Conservation (phyloP, 2,113 vertebrate species). For the Furnarius figulus region DNA sequence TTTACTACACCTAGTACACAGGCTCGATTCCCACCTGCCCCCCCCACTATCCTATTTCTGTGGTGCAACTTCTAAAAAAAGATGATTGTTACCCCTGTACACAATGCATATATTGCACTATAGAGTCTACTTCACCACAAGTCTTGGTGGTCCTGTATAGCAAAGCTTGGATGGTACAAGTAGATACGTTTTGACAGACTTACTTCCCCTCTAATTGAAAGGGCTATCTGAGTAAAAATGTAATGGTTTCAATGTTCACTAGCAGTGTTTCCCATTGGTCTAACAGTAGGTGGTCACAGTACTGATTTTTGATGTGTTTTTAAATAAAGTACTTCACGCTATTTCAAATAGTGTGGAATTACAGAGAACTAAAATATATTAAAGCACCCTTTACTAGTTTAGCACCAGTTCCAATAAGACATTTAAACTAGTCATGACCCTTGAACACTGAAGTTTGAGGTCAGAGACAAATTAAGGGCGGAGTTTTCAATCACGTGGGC, state of each 20-base stretch:
- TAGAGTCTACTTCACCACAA: neutral
- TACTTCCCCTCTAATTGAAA: neutral
- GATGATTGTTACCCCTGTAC: neutral
- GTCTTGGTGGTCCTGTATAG: neutral
- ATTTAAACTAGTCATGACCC: neutral
- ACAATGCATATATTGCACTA: neutral
- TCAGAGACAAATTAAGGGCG: neutral
- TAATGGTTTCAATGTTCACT: neutral
- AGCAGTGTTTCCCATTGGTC: neutral
- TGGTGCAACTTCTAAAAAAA: neutral
- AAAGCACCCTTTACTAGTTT: slow-evolving; percentile 43
- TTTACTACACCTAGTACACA: neutral
- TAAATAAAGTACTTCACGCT: neutral
- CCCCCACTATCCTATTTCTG: neutral
- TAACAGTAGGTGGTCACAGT: neutral
- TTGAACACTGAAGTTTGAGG: neutral
- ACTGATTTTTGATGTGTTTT: neutral
- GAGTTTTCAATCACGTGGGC: neutral
- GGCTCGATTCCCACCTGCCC: neutral
- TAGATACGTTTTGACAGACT: neutral
- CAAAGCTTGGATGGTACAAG: neutral
- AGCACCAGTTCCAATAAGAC: slow-evolving; percentile 44
- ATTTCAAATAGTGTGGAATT: neutral
- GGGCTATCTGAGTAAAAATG: neutral
- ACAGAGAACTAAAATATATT: neutral